Evolutionary conservation across 2,797 vertebrate genomes (phyloP), one percentile per base, ranked within the genome.

Genomic region (Leptatherina wallacei): DNA sequence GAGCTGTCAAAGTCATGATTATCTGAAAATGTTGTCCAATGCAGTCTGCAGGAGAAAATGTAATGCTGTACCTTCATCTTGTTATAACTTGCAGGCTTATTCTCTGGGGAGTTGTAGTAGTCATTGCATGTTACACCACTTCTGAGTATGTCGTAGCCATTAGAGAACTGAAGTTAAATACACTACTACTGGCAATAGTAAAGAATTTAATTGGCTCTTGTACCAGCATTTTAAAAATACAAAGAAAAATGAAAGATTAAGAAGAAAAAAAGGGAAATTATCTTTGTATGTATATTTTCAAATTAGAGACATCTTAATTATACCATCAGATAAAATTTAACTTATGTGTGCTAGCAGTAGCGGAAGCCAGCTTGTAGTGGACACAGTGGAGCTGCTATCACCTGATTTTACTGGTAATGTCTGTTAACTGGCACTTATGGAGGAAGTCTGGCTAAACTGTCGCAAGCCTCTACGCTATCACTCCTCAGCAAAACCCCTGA

Each of bases 361-460:
- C 58, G 73, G 75, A 85, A 82, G 52, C 65, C 55, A 27, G 57
- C 11, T 6, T 58, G 64, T 13, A 16, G 65, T 64, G 44, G 77
- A 77, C 60, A 20, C 47, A 61, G 69, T 54, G 22, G 67, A 85
- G 85, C 83, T 79, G 73, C 78, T 61, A 51, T 82, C 85, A 84
- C 78, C 83, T 69, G 79, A 80, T 84, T 75, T 80, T 61, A 80
- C 69, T 85, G 68, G 54, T 61, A 52, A 62, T 77, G 88, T 90
- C 86, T 86, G 88, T 89, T 93, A 92, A 89, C 86, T 72, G 85
- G 71, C 85, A 82, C 73, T 84, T 76, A 32, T 42, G 54, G 70
- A 90, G 91, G 88, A 94, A 92, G 91, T 89, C 80, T 88, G 89
- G 80, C 62, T 89, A 80, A 93, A 93, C 87, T 78, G 86, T 90